These are phyloP conservation scores for Erebia palarica DNA, from an alignment of 2,888 invertebrate genomes.

Conservation along the genomic window DNA sequence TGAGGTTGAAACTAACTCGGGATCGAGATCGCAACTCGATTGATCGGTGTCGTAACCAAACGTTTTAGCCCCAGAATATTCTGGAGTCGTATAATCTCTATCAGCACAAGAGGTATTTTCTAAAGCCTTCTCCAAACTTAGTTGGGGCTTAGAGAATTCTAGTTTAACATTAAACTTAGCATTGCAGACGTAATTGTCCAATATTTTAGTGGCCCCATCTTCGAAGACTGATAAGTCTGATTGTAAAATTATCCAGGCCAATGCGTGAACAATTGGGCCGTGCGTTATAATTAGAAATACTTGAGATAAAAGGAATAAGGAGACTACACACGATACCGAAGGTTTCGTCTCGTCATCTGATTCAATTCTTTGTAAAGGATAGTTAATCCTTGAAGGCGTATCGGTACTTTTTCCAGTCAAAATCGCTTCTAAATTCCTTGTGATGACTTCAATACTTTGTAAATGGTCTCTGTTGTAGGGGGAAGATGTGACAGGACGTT, in stretches of 20 bases:
- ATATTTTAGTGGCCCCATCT: conserved; percentile 85
- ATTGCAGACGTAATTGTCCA: conserved; percentile 84
- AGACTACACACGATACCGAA: conserved; percentile 94
- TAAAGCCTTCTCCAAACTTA: conserved; percentile 89
- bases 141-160: conserved; percentile 87
- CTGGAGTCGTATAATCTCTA: conserved; percentile 74
- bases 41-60: conserved; percentile 76
- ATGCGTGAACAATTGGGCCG: conserved; percentile 92
- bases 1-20: conserved; percentile 75
- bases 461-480: conserved; percentile 73
- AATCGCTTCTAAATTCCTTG: conserved; percentile 85
- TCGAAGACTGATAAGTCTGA: conserved; percentile 88
- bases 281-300: conserved; percentile 97
- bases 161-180: conserved; percentile 82
- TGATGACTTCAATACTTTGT: conserved; percentile 83
- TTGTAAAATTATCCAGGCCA: conserved; percentile 95
- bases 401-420: conserved; percentile 82
- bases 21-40: conserved; percentile 77
- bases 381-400: conserved; percentile 68
- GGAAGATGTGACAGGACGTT: conserved; percentile 56
- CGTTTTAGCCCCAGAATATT: conserved; percentile 63
- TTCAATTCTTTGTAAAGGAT: conserved; percentile 65
- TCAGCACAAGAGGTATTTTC: conserved; percentile 73
- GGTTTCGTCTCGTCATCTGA: conserved; percentile 84
- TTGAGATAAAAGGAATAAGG: conserved; percentile 95